Conservation (phyloP, 2,888 invertebrate species). For the Lasius fuliginosus region DNA sequence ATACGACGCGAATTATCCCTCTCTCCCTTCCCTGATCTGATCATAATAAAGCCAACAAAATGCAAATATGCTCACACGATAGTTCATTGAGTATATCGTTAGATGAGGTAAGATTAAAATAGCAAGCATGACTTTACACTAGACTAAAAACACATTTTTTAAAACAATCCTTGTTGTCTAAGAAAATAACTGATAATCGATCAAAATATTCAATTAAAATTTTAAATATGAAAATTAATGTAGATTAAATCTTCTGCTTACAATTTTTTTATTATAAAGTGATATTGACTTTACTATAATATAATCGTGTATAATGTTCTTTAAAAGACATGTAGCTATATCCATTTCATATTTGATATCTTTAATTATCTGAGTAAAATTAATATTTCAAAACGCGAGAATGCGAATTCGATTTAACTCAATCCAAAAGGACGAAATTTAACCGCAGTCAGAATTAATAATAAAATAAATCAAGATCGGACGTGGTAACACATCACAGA, state of each 20-base stretch:
- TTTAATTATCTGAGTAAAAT: background rate
- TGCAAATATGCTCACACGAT: slow-evolving; percentile 10
- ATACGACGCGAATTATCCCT: background rate
- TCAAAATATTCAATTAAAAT: background rate
- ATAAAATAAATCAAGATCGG: slow-evolving; percentile 6
- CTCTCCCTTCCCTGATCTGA: background rate
- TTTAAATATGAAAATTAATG: slow-evolving; percentile 7
- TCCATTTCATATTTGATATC: background rate
- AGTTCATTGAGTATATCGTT: background rate
- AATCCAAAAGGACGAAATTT: background rate
- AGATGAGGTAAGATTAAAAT: slow-evolving; percentile 21
- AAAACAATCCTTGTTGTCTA: background rate
- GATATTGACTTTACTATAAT: background rate
- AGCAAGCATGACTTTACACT: background rate
- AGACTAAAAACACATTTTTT: background rate
- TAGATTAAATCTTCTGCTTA: background rate
- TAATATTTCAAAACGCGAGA: background rate
- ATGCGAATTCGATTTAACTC: background rate
- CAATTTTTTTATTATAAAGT: background rate
- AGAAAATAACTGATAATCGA: slow-evolving; percentile 2
- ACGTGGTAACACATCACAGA: background rate
- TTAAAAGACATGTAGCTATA: background rate
- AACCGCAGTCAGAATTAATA: background rate
- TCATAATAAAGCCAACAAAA: slow-evolving; percentile 19
- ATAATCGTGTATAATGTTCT: background rate